phyloP scores from a whole-genome alignment of 2,888 invertebrate genomes.

The Sipha maydis region DNA sequence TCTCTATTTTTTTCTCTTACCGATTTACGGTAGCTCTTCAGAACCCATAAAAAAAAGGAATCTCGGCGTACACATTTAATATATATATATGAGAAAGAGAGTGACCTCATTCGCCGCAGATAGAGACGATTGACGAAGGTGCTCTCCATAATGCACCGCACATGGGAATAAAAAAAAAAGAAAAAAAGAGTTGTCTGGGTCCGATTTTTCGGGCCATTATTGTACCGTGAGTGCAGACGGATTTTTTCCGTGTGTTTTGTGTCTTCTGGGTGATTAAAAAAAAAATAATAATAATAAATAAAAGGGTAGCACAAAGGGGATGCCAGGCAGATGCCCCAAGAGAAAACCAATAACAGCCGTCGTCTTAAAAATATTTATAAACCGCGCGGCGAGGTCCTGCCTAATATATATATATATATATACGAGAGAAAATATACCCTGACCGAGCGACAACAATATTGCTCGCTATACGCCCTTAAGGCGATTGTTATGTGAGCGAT shows the following conservation, averaged over 20 bases:
- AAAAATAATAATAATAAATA: slow-evolving; percentile 38
- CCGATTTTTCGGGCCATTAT: slow-evolving; percentile 52
- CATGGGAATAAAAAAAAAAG: slow-evolving; percentile 16
- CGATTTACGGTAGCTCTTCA: slow-evolving; percentile 40
- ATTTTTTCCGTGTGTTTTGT: slow-evolving; percentile 59
- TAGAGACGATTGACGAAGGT: slow-evolving; percentile 44
- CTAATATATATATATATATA: too few relatives aligned
- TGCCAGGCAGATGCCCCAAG: slow-evolving; percentile 46
- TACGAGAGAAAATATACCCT: slow-evolving; percentile 11
- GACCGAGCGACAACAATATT: slow-evolving; percentile 49
- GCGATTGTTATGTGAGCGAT: slow-evolving; percentile 42
- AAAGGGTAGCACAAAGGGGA: slow-evolving; percentile 59
- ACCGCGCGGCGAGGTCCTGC: background rate
- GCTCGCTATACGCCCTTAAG: slow-evolving; percentile 35
- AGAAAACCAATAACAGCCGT: slow-evolving; percentile 55
- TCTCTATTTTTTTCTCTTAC: background rate
- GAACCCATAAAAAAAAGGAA: slow-evolving; percentile 24
- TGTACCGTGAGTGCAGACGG: slow-evolving; percentile 48
- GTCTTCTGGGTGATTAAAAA: slow-evolving; percentile 59
- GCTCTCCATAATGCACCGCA: slow-evolving; percentile 39
- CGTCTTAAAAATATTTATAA: slow-evolving; percentile 53
- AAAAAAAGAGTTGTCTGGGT: slow-evolving; percentile 58
- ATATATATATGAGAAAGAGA: background rate
- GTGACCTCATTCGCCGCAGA: slow-evolving; percentile 55
- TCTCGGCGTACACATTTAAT: background rate